Base-by-base conservation (phyloP, 1,140 invertebrate genomes). In the Lepidurus couesii region DNA sequence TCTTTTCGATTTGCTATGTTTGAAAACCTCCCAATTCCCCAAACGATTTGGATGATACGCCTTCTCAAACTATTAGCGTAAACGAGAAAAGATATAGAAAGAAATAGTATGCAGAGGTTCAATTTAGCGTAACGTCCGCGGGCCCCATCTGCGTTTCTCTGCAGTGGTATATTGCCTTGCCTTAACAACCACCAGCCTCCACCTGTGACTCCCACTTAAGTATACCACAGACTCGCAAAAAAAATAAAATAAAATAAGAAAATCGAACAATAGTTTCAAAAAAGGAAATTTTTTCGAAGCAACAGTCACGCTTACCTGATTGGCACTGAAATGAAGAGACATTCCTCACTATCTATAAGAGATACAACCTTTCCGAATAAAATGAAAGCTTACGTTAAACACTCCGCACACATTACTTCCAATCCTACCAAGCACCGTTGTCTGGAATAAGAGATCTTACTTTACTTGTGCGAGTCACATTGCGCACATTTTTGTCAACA, bases 241-340 rank as follows among this genome's bases (percentile, higher is more conserved):
- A 42, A 77, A 53, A 77, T 44, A 34, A 53, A 53, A 16, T 9
- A 4, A n/a, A n/a, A 7, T 11, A 65, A 13, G 21, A 65, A 65
- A 65, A 7, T 65, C 16, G 53, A n/a, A 16, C 13, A 16, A 16
- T 65, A 10, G 47, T 78, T 43, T 34, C 11, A 26, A 24, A 13
- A 34, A 13, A 21, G 0, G 34, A 34, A 34, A 4, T 34, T 34
- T 34, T 3, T 34, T 34, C 3, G 34, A 4, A 4, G 34, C 34
- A 75, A 26, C 16, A 16, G 16, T 44, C 44, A 16, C 10, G 1
- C 6, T 45, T 77, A 80, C 79, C 79, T 80, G 79, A 75, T 80
- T 80, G 21, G 79, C 79, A 44, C 65, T 77, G 26, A 80, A 80
- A 74, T 80, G 79, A 16, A 80, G 44, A 43, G 79, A 80, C 79